phyloP scores from a whole-genome alignment of 2,113 vertebrate species.

The Nothoprocta pentlandii region DNA sequence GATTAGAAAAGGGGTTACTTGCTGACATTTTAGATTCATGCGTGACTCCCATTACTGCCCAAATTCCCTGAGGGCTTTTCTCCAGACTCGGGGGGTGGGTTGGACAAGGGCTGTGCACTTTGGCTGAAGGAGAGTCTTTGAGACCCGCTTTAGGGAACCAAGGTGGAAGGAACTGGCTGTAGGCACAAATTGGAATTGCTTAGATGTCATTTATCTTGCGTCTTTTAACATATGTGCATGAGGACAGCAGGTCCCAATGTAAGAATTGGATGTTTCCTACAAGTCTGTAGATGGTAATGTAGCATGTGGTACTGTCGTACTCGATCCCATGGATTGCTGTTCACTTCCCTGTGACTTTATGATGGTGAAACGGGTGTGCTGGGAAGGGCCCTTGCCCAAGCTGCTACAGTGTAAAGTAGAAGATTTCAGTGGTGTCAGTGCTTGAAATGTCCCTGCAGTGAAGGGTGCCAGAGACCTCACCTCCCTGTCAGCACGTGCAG shows the following conservation, averaged over 20 bases:
- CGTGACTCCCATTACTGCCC: neutral
- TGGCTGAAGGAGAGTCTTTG: neutral
- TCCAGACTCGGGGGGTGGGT: no score
- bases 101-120: neutral
- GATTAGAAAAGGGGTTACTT: neutral
- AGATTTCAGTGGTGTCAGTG: no score
- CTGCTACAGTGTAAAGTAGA: neutral
- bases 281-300: neutral
- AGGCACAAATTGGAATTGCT: neutral
- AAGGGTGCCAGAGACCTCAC: neutral
- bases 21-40: neutral
- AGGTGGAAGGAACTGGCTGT: neutral
- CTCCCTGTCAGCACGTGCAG: accelerated
- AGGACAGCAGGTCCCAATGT: neutral
- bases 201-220: neutral
- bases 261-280: neutral
- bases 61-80: neutral
- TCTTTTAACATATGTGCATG: neutral
- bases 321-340: neutral
- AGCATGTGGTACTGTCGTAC: neutral
- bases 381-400: neutral
- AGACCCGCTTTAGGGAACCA: neutral
- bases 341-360: neutral
- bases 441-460: neutral
- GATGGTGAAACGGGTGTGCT: neutral